These are phyloP conservation scores for Metaphire vulgaris DNA, from an alignment of 1,140 invertebrate genomes.

Conservation along the genomic window DNA sequence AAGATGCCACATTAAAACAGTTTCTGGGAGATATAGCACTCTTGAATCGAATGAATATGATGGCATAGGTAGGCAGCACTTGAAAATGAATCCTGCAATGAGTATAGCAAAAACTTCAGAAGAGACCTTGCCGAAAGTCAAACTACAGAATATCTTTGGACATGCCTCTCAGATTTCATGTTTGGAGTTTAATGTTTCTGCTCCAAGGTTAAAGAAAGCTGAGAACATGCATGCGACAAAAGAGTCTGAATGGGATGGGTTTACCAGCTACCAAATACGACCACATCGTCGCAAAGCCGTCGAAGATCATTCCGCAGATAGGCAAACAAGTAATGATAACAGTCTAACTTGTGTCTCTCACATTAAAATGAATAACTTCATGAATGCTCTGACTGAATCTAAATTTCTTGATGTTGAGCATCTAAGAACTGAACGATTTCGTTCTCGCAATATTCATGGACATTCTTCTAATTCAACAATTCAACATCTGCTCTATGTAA, in stretches of 20 bases:
- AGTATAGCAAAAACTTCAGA: conserved; percentile 34
- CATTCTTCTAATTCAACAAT: conserved; percentile 47
- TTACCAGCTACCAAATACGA: not conserved
- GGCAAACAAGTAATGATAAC: conserved; percentile 3
- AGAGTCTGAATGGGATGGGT: conserved; percentile 35
- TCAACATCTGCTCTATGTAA: conserved; percentile 46
- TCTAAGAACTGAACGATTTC: conserved; percentile 37
- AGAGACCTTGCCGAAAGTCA: conserved; percentile 36
- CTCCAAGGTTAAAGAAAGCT: conserved; percentile 36
- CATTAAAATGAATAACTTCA: conserved; percentile 20
- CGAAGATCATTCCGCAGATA: not conserved
- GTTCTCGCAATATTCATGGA: conserved; percentile 38
- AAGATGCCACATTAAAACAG: conserved; percentile 29
- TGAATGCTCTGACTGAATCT: conserved; percentile 39
- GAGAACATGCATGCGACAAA: conserved; percentile 33
- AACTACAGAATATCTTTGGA: conserved; percentile 41
- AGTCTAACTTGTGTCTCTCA: not conserved
- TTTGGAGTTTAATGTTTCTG: conserved; percentile 31
- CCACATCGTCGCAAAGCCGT: conserved; percentile 6
- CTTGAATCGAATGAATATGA: conserved; percentile 33
- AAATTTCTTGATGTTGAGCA: conserved; percentile 38
- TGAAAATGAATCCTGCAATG: conserved; percentile 13
- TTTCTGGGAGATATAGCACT: conserved; percentile 30
- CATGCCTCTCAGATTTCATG: conserved; percentile 42
- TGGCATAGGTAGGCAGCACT: conserved; percentile 23